These are phyloP conservation scores for Osedax fenrisi DNA, from an alignment of 2,888 invertebrate genomes.

Conservation along the genomic window DNA sequence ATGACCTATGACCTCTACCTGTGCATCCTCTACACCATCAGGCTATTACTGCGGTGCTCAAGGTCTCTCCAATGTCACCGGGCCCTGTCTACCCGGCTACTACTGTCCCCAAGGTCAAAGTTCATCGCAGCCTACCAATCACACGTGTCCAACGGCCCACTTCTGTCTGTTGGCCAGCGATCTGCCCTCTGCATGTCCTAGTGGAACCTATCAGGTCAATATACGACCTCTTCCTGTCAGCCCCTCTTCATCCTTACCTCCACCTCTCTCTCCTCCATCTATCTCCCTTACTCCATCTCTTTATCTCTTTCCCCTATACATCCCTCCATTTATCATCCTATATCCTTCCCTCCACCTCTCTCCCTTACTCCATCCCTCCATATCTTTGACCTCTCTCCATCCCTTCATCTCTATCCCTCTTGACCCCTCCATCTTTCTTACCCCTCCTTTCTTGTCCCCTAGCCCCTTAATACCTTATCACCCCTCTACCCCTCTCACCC, in stretches of 20 bases:
- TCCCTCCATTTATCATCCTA: not conserved
- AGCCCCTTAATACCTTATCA: not conserved
- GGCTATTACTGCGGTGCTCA: conserved; percentile 43
- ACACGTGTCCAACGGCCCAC: conserved; percentile 43
- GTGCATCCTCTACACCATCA: no score
- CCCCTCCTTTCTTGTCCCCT: not conserved
- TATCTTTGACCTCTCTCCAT: not conserved
- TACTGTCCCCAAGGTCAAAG: conserved; percentile 46
- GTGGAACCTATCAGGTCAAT: conserved; percentile 45
- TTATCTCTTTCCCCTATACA: not conserved
- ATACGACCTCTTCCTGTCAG: not conserved
- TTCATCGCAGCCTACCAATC: conserved; percentile 42
- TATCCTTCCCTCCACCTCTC: not conserved
- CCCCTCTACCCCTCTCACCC: not conserved
- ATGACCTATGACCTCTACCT: no score
- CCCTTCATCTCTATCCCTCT: not conserved
- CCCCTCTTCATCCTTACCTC: not conserved
- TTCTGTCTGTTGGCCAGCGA: conserved; percentile 43
- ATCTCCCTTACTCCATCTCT: not conserved
- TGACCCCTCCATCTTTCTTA: not conserved
- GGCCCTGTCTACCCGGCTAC: conserved; percentile 37
- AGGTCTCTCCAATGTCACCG: conserved; percentile 39
- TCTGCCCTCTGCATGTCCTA: conserved; percentile 41
- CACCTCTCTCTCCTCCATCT: not conserved
- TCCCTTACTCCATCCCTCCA: not conserved